Base-by-base conservation (phyloP, 2,113 vertebrate species). In the Pteruthius melanotis region DNA sequence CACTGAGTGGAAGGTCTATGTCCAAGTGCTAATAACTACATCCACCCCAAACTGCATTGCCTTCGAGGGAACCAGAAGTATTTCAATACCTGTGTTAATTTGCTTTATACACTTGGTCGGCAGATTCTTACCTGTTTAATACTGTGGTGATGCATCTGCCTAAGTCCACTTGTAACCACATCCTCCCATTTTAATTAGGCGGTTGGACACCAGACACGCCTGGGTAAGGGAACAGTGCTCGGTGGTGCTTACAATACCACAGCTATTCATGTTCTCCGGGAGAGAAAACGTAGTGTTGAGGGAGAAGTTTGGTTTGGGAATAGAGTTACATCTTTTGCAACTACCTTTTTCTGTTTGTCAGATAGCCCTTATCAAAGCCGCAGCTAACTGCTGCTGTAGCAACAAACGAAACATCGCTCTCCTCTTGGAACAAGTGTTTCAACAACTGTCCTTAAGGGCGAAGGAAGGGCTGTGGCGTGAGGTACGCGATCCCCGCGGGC, bases 161-260 rank as follows among this genome's bases (percentile, higher is more conserved):
- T 8, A 15, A 49, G 8, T 49, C 45, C 2, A 0, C 26, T 52
- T 37, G 31, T 66, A 77, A 57, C 71, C 6, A 2, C 14, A 49
- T 13, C 21, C 37, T 66, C 9, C 2, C 6, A 2, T 47, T 80
- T 40, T 69, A 70, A 56, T 64, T 5, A 20, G 18, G 21, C 47
- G 50, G 15, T 5, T n/a, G n/a, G 88, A 49, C 18, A 42, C 13
- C 17, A n/a, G 66, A 12, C 10, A 5, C 1, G 2, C 22, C n/a
- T 31, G 47, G 35, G 24, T 11, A 35, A 40, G 27, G 15, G 22
- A 49, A 11, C 3, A 8, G 3, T 4, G 45, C 27, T 37, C 5
- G 15, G 11, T 1, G 5, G 15, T 8, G 15, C 14, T 30, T 11
- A 19, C 24, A 1, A 0, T 37, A 33, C 10, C 30, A 13, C 39